phyloP scores from a whole-genome alignment of 2,797 vertebrate species.

The Glossophaga mutica region DNA sequence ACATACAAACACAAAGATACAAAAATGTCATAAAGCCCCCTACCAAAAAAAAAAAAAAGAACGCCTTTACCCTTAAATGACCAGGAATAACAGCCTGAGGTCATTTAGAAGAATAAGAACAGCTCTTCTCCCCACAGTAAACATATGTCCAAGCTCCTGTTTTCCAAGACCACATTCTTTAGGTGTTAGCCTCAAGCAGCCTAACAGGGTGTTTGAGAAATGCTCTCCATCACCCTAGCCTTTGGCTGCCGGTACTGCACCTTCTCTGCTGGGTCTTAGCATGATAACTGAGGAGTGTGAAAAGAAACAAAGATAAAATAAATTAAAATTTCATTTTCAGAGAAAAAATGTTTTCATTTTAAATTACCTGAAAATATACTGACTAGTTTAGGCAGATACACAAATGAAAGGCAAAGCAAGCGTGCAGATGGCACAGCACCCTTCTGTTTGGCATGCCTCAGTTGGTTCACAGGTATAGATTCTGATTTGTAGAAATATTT shows the following conservation, averaged over 20 bases:
- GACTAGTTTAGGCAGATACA: neutral
- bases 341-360: slow-evolving; percentile 5
- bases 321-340: slow-evolving; percentile 29
- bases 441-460: neutral
- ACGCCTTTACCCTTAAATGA: neutral
- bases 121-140: neutral
- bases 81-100: neutral
- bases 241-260: neutral
- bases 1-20: too few relatives aligned
- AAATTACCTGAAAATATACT: slow-evolving; percentile 14
- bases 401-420: neutral
- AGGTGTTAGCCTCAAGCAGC: neutral
- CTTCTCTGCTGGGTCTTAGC: neutral
- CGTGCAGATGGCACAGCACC: neutral
- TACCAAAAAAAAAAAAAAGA: too few relatives aligned
- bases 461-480: neutral
- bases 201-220: neutral
- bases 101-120: neutral
- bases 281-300: neutral
- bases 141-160: neutral
- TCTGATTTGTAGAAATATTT: neutral
- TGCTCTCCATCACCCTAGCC: neutral
- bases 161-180: neutral
- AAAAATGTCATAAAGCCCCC: too few relatives aligned
- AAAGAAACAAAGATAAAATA: slow-evolving; percentile 14